Percentiles rank a stretch among this genome's conserved stretches.
Evolutionary conservation across 2,113 vertebrate species (phyloP).

Genomic region (Oryctolagus cuniculus): mOryCun1.1 NC_091449.1:62664501-62665000

Average conservation of each 20-base stretch:
- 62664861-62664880: background rate
- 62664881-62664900: background rate
- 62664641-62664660: background rate
- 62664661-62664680: background rate
- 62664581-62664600: background rate
- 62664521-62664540: too few species aligned
- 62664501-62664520: too few species aligned
- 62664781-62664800: background rate
- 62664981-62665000: background rate
- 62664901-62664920: background rate
- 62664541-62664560: too few species aligned
- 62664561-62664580: too few species aligned
- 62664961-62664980: background rate
- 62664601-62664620: background rate
- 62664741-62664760: background rate
- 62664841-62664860: background rate
- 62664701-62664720: too few species aligned
- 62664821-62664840: too few species aligned
- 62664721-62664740: background rate
- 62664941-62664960: background rate
- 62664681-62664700: background rate
- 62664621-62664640: background rate
- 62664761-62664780: too few species aligned
- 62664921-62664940: background rate
- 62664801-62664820: too few species aligned